These are phyloP conservation scores for Lineus longissimus DNA, from an alignment of 1,140 invertebrate genomes.

Conservation along the genomic window DNA sequence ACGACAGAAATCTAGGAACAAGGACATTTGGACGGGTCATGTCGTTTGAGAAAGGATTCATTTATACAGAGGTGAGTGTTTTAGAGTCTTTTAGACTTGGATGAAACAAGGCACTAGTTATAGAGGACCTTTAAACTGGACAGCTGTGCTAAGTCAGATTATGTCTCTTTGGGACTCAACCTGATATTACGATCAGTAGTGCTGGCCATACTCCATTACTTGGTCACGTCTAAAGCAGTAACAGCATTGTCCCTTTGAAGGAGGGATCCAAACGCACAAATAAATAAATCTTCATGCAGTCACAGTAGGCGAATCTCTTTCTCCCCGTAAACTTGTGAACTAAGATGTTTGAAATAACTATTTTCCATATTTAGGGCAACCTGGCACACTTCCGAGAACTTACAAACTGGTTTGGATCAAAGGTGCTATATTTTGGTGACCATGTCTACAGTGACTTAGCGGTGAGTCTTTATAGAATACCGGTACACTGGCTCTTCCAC, in stretches of 20 bases:
- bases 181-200: not conserved
- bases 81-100: no score
- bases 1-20: constrained; percentile 73
- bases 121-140: no score
- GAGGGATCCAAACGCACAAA: no score
- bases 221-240: no score
- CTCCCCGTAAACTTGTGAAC: no score
- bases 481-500: not conserved
- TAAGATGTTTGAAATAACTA: not conserved
- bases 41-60: constrained; percentile 77
- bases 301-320: no score
- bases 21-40: constrained; percentile 89
- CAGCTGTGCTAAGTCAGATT: no score
- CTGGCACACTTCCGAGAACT: constrained; percentile 84
- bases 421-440: constrained; percentile 95
- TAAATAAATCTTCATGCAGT: no score
- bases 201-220: not conserved
- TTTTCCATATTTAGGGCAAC: constrained; percentile 69
- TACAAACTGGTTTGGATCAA: constrained; percentile 86
- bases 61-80: constrained; percentile 92
- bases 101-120: no score
- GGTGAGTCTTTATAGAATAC: constrained; percentile 31
- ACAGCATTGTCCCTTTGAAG: no score
- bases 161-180: no score
- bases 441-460: constrained; percentile 96